Evolutionary conservation across 2,113 vertebrate genomes (phyloP), one percentile per base, ranked within the genome.

Genomic region (Parotia lawesii): DNA sequence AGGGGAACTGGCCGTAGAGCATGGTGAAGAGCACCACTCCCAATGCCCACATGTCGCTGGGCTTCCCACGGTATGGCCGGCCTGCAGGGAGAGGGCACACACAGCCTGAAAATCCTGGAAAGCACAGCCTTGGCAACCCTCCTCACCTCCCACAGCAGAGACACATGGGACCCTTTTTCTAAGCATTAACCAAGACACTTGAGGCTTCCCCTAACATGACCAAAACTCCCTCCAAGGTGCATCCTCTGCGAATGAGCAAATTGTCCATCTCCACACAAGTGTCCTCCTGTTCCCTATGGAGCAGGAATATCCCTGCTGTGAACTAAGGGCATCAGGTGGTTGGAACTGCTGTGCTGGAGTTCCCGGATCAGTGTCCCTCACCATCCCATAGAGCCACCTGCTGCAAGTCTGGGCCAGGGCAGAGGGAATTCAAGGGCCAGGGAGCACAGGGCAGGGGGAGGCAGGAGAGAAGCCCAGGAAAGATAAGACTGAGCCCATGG

Each of bases 21-120:
- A 99, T 99, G 93, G 99, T 99, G 98, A 99, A 99, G 40, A 99
- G 98, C 81, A 99, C 99, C 65, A 99, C 99, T 0, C 99, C 99
- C 69, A 99, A 94, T 0, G 99, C 99, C 99, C 99, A 99, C 99
- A 99, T 99, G 98, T 99, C 99, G 6, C 99, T 99, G 85, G 99
- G 99, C 93, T 99, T 99, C 37, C 99, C 99, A 3, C 99, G 98
- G 94, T 99, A 99, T 0, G 99, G 99, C 75, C 99, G 99, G 65
- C 99, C 99, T 99, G 97, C 4, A 22, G 74, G 70, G 76, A 61
- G 69, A 70, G 80, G 58, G 62, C 62, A 47, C 83, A 82, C 23
- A 42, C 23, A 56, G 35, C 62, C 62, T 83, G 35, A 23, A 7
- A 14, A 42, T 4, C 27, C 48, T 28, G 78, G 18, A 15, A 4